A percentile compares a stretch with the other conserved stretches of the same genome.
phyloP scores from a whole-genome alignment of 2,797 vertebrate genomes.

The Amblyraja radiata region DNA sequence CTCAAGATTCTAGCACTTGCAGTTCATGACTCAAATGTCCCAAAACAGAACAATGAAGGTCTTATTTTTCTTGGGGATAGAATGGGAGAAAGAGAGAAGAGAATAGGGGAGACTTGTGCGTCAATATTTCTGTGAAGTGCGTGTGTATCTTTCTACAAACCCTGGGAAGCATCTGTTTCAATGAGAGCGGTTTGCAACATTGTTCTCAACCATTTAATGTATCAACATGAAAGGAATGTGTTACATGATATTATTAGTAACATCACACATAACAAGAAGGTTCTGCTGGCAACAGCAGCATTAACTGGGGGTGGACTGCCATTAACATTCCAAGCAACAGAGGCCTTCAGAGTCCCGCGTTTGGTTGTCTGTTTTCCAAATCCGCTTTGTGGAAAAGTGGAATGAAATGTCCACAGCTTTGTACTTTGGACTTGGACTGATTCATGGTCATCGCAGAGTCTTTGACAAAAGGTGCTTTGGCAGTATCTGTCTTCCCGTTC shows the following conservation, averaged over 20 bases:
- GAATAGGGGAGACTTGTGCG: not conserved
- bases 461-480: not conserved
- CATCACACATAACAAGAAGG: constrained; percentile 9
- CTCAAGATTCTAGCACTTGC: no score
- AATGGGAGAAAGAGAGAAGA: not conserved
- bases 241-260: constrained; percentile 29
- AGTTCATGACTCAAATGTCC: no score
- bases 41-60: no score
- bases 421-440: not conserved
- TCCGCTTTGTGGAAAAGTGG: not conserved
- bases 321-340: constrained; percentile 29
- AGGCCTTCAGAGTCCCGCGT: not conserved
- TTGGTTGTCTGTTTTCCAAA: not conserved
- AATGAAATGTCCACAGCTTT: not conserved
- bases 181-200: not conserved
- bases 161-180: not conserved
- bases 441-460: not conserved
- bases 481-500: not conserved
- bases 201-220: not conserved
- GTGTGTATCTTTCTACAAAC: not conserved
- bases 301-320: not conserved
- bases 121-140: not conserved
- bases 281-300: not conserved
- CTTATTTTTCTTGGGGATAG: not conserved
- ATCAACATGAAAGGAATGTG: constrained; percentile 9